Base-by-base conservation (phyloP, 2,113 vertebrate genomes). In the Marcusenius ussheri region DNA sequence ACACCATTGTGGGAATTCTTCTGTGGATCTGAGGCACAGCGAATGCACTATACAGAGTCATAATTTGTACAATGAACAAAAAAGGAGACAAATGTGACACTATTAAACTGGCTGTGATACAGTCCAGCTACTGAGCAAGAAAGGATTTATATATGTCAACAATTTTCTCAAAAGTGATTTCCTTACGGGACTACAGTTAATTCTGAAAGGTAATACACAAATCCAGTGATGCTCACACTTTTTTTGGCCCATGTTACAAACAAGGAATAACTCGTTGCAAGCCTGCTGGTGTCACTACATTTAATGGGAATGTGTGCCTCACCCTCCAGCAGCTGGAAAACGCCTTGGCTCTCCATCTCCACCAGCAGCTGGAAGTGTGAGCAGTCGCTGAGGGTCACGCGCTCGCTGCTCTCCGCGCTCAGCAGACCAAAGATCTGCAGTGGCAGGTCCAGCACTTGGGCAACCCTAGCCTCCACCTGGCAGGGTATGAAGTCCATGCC, bases 401-500 rank as follows among this genome's bases (percentile, higher is more conserved):
- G 94, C 91, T 97, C 35, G 13, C 39, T 24, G 0, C 92, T 94
- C 21, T 94, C 95, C 0, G 92, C 93, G 0, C 94, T 95, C 47
- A 96, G 93, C 0, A 96, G 90, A 7, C 98, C 97, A 0, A 94
- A 97, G 90, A 99, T 97, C 90, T 94, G 93, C 89, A 99, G 95
- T 0, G 98, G 98, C 86, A 99, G 96, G 90, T 99, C 97, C 93
- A 99, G 92, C 15, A 90, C 91, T 90, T 95, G 92, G 39, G 97
- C 98, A 85, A 98, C 92, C 0, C 92, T 94, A 0, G 96, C 96
- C 90, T 99, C 98, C 70, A 99, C 98, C 9, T 92, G 95, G 91
- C 97, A 98, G 0, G 96, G 96, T 8, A 91, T 86, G 24, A 99
- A 99, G 93, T 98, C 97, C 98, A 99, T 98, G 39, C 95, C 95